Percentiles rank a stretch among this genome's conserved stretches.
phyloP scores from a whole-genome alignment of 2,797 vertebrate genomes.

The Danio jaintianensis region DNA sequence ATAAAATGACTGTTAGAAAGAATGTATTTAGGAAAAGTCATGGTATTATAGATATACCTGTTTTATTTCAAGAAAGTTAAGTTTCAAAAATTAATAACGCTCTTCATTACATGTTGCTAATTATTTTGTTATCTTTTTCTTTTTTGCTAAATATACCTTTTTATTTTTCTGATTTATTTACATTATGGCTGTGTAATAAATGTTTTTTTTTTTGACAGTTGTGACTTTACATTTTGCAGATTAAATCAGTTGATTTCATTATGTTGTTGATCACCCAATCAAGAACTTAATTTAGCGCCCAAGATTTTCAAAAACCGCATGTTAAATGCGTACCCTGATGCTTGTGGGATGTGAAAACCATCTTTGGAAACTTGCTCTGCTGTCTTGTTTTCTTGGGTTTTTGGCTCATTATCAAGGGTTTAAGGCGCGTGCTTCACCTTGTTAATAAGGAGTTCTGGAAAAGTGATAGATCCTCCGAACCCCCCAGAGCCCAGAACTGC shows the following conservation, averaged over 20 bases:
- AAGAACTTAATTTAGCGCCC: background rate
- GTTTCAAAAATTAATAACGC: too few relatives aligned
- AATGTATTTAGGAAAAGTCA: too few relatives aligned
- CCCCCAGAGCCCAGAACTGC: conserved; percentile 38
- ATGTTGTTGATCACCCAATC: background rate
- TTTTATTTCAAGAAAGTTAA: too few relatives aligned
- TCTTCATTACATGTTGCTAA: too few relatives aligned
- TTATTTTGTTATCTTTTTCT: too few relatives aligned
- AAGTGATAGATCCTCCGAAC: conserved; percentile 33
- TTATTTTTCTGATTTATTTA: too few relatives aligned
- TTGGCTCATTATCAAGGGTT: conserved; percentile 35
- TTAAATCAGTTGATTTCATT: background rate
- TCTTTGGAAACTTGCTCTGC: conserved; percentile 10
- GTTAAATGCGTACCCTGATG: background rate
- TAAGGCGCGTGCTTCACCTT: conserved; percentile 47
- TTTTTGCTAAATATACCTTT: too few relatives aligned
- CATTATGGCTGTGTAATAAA: too few relatives aligned
- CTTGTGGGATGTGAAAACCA: background rate
- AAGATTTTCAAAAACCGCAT: background rate
- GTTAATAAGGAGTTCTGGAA: conserved; percentile 49
- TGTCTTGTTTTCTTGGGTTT: conserved; percentile 23
- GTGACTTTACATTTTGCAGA: background rate
- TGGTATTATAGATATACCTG: too few relatives aligned
- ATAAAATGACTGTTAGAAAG: too few relatives aligned
- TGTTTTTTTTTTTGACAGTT: background rate